These are phyloP conservation scores for Pterostichus niger DNA, from an alignment of 2,888 invertebrate species.

Conservation along the genomic window DNA sequence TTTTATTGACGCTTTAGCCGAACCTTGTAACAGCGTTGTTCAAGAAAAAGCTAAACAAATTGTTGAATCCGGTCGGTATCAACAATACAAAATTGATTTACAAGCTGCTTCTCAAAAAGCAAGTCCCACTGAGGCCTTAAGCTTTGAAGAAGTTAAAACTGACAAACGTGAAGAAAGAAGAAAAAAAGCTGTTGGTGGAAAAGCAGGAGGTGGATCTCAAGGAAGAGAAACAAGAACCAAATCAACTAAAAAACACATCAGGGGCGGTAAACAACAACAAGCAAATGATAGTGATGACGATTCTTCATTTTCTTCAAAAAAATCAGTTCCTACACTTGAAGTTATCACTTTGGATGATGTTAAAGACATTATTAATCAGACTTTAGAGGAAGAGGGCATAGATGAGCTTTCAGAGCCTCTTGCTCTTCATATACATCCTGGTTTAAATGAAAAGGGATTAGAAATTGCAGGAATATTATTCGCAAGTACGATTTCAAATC, in stretches of 20 bases:
- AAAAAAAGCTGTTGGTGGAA: slow-evolving; percentile 92
- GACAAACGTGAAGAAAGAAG: slow-evolving; percentile 93
- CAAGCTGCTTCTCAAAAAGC: slow-evolving; percentile 76
- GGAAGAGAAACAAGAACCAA: slow-evolving; percentile 97
- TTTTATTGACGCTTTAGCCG: slow-evolving; percentile 84
- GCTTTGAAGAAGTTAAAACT: slow-evolving; percentile 79
- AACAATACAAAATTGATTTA: slow-evolving; percentile 85
- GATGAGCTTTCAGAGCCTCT: slow-evolving; percentile 86
- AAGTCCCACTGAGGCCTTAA: slow-evolving; percentile 56
- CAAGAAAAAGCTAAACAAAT: slow-evolving; percentile 83
- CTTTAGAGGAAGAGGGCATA: slow-evolving; percentile 85
- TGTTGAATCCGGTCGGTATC: slow-evolving; percentile 87
- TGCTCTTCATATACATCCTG: slow-evolving; percentile 85
- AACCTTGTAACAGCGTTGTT: slow-evolving; percentile 84
- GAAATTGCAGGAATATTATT: slow-evolving; percentile 86
- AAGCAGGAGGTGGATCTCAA: slow-evolving; percentile 94
- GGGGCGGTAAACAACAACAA: slow-evolving; percentile 80
- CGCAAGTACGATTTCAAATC: slow-evolving; percentile 86
- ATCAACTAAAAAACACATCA: slow-evolving; percentile 90
- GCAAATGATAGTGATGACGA: slow-evolving; percentile 87
- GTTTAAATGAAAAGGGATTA: slow-evolving; percentile 84
- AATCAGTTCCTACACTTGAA: slow-evolving; percentile 77
- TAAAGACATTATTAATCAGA: slow-evolving; percentile 80
- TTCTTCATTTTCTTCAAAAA: slow-evolving; percentile 69
- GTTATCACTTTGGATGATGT: slow-evolving; percentile 85